Percentiles rank a stretch among this genome's conserved stretches.
Conservation (phyloP, 2,888 invertebrate species). For the Caenorhabditis becei region DNA sequence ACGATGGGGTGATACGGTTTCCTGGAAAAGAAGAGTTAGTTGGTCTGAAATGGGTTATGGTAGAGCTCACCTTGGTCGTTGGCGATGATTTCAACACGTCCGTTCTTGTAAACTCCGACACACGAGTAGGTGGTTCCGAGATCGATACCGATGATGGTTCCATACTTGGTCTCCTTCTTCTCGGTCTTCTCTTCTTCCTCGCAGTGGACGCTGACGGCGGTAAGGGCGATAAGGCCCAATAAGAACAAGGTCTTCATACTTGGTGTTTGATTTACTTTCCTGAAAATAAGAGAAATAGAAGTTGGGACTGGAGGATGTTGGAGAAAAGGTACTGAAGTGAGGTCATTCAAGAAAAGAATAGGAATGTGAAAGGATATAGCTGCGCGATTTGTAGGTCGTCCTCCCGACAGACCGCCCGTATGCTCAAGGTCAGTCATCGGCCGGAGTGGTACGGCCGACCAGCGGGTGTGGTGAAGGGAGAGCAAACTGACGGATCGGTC, state of each 20-base stretch:
- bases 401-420: slow-evolving; percentile 45
- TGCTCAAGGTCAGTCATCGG: slow-evolving; percentile 51
- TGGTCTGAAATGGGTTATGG: not conserved
- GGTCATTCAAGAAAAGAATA: slow-evolving; percentile 17
- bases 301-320: not conserved
- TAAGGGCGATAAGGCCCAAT: slow-evolving; percentile 73
- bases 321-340: slow-evolving; percentile 17
- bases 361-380: slow-evolving; percentile 45
- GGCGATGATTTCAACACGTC: slow-evolving; percentile 82
- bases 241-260: slow-evolving; percentile 76
- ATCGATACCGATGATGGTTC: slow-evolving; percentile 82
- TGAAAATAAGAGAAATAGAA: slow-evolving; percentile 20
- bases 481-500: slow-evolving; percentile 49
- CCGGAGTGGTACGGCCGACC: slow-evolving; percentile 48
- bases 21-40: slow-evolving; percentile 40
- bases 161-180: slow-evolving; percentile 78
- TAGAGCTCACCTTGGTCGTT: slow-evolving; percentile 81
- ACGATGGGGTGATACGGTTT: slow-evolving; percentile 81
- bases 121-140: slow-evolving; percentile 82
- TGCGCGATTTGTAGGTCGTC: slow-evolving; percentile 40
- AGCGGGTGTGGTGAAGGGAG: slow-evolving; percentile 30
- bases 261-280: slow-evolving; percentile 48
- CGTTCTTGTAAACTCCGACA: slow-evolving; percentile 83
- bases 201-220: slow-evolving; percentile 66
- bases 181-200: slow-evolving; percentile 72